Evolutionary conservation across 2,888 invertebrate genomes (phyloP).

Genomic region (Zygaena filipendulae): DNA sequence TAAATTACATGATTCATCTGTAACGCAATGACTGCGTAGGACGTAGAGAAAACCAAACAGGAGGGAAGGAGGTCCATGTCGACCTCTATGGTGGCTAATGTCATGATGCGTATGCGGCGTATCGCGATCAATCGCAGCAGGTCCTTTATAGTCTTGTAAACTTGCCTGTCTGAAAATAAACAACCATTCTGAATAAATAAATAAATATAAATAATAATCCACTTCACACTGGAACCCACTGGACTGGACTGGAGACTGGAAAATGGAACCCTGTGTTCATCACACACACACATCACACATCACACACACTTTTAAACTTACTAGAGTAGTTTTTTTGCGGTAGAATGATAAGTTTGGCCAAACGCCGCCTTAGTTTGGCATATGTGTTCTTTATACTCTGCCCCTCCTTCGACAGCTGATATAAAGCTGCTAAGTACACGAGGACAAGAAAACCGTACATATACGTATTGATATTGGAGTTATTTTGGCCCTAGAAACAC

Average conservation of each 20-base stretch:
- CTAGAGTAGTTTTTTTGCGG: too few relatives aligned
- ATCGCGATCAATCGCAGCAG: slow-evolving; percentile 26
- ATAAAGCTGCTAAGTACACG: slow-evolving; percentile 19
- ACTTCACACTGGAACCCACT: too few relatives aligned
- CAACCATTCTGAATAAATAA: slow-evolving; percentile 7
- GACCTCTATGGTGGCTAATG: slow-evolving; percentile 25
- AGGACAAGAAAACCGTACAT: too few relatives aligned
- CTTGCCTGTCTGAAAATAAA: slow-evolving; percentile 20
- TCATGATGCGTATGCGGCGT: slow-evolving; percentile 22
- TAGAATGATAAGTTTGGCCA: slow-evolving; percentile 22
- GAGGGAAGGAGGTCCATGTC: slow-evolving; percentile 33
- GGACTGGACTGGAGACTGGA: too few relatives aligned
- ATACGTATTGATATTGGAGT: too few relatives aligned
- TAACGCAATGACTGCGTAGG: slow-evolving; percentile 33
- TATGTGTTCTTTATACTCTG: slow-evolving; percentile 24
- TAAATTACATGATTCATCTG: slow-evolving; percentile 34
- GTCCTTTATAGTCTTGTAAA: slow-evolving; percentile 24
- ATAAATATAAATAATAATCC: slow-evolving; percentile 9
- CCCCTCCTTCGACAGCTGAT: slow-evolving; percentile 22
- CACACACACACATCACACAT: too few relatives aligned
- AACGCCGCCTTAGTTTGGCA: slow-evolving; percentile 17
- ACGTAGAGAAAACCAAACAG: slow-evolving; percentile 27
- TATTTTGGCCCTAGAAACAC: too few relatives aligned
- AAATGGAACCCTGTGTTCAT: too few relatives aligned
- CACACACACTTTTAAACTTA: too few relatives aligned